These are phyloP conservation scores for Hippasteria phrygiana DNA, from an alignment of 53 echinoderm and acorn worm species.

Conservation along the genomic window DNA sequence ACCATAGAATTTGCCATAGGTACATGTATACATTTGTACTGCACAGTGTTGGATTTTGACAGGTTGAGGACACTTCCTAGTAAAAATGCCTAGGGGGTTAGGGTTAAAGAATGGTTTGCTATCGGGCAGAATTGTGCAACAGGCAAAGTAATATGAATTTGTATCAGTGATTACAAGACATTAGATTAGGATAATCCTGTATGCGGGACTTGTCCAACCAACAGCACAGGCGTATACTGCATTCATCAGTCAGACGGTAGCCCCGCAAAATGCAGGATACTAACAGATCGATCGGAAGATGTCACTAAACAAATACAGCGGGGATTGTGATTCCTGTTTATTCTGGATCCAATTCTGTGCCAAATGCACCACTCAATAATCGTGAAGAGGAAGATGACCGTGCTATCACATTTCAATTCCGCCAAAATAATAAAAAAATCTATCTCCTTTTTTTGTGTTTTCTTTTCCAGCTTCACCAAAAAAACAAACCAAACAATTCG, in stretches of 20 bases:
- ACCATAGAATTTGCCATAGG: too few relatives aligned
- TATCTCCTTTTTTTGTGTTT: neutral
- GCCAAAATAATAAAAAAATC: neutral
- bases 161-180: too few relatives aligned
- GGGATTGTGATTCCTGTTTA: slow-evolving; percentile 50
- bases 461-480: neutral
- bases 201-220: neutral
- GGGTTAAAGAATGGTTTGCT: too few relatives aligned
- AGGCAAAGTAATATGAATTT: too few relatives aligned
- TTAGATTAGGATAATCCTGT: too few relatives aligned
- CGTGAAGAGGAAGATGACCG: slow-evolving; percentile 50
- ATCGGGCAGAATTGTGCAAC: too few relatives aligned
- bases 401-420: slow-evolving; percentile 50
- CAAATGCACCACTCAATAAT: slow-evolving; percentile 51
- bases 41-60: too few relatives aligned
- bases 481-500: too few relatives aligned
- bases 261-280: neutral
- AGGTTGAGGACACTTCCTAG: too few relatives aligned
- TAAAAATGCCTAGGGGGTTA: too few relatives aligned
- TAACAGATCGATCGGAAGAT: slow-evolving; percentile 47
- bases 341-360: slow-evolving; percentile 31
- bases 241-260: neutral
- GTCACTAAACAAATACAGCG: slow-evolving; percentile 38
- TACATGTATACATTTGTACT: too few relatives aligned
- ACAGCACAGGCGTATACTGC: neutral